Percentiles rank a stretch among this genome's conserved stretches.
phyloP scores from a whole-genome alignment of 2,113 vertebrate species.

The Psammodynastes pulverulentus region DNA sequence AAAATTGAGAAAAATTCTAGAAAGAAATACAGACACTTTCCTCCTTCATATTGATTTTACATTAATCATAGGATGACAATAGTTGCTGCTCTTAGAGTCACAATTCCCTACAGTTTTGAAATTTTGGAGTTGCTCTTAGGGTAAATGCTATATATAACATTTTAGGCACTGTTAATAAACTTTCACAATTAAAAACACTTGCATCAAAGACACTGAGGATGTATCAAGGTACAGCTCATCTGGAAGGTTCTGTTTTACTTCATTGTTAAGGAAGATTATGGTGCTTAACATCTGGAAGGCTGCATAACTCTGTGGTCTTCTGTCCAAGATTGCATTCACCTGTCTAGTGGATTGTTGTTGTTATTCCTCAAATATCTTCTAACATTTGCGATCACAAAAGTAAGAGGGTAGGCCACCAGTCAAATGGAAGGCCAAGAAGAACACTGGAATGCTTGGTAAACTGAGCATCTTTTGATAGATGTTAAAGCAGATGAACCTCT shows the following conservation, averaged over 20 bases:
- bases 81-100: neutral
- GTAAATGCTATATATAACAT: neutral
- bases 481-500: constrained; percentile 68
- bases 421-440: neutral
- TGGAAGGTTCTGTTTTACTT: constrained; percentile 27
- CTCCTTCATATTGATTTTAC: neutral
- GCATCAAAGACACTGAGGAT: rapidly evolving
- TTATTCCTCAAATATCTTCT: neutral
- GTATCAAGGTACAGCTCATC: constrained; percentile 6
- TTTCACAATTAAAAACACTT: neutral
- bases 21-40: neutral
- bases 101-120: neutral
- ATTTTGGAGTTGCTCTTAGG: neutral
- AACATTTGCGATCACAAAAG: neutral
- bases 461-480: constrained; percentile 18
- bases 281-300: neutral
- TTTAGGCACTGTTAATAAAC: neutral
- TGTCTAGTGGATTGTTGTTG: neutral
- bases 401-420: neutral
- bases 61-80: neutral
- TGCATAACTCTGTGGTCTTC: neutral
- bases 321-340: neutral
- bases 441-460: neutral
- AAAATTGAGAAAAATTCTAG: neutral
- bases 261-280: constrained; percentile 14